Evolutionary conservation across 2,113 vertebrate species (phyloP), one percentile per base, ranked within the genome.

Genomic region (Ophiodon elongatus): DNA sequence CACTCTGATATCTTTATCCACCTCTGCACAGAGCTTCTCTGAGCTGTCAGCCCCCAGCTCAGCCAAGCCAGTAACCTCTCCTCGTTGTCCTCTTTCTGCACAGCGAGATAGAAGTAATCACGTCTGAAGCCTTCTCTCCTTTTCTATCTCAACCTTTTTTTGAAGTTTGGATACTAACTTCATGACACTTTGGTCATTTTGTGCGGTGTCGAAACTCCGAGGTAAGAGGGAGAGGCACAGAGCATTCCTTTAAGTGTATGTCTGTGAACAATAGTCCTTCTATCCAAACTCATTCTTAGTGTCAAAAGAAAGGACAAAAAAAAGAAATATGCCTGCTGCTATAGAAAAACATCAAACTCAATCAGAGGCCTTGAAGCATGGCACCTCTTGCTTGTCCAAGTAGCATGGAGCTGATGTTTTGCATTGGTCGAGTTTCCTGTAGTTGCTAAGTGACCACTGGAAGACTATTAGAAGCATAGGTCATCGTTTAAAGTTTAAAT

Each of bases 1-100:
- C 41, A 15, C 72, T 79, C 37, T 78, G 80, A 90, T 90, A 89
- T 89, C 76, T 88, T 79, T 84, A 90, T 92, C 88, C 82, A 67
- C 86, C 87, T 89, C 87, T 65, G 71, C 73, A 56, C 79, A 89
- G 83, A 85, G 83, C 75, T 73, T 82, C 70, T 70, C 80, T 23
- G 63, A 84, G 90, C 83, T 86, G 86, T 89, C 87, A 72, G 80
- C 79, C 59, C 47, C 35, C 47, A 60, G 83, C 81, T 67, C 80
- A 73, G 63, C 57, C 72, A 7, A 64, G 70, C 82, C 72, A 29
- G 31, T 21, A 65, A 52, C 86, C 76, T 79, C 60, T 2, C 41
- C 73, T 29, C 23, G 83, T 86, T 71, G 84, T 80, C 76, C 66
- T 81, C 76, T 57, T 14, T 17, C 86, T 52, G 56, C 84, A 71